These are phyloP conservation scores for Flexamia atlantica DNA, from an alignment of 2,888 invertebrate genomes.

Conservation along the genomic window DNA sequence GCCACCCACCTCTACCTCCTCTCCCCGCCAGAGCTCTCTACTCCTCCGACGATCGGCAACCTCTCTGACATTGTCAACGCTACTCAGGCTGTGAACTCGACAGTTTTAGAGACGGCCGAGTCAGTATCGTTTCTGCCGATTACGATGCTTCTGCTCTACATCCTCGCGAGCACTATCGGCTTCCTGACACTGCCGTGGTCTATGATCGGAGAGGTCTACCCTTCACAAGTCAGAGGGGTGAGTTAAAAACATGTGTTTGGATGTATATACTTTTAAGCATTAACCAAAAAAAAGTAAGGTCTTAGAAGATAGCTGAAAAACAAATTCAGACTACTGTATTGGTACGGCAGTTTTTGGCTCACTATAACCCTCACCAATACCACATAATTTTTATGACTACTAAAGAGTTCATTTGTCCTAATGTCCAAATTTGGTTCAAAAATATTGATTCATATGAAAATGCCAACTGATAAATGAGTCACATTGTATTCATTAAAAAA, in stretches of 20 bases:
- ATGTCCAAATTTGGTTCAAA: no score
- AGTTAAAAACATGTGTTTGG: slow-evolving; percentile 51
- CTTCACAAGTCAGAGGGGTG: slow-evolving; percentile 76
- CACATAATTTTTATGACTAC: no score
- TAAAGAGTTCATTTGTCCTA: no score
- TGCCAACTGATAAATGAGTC: no score
- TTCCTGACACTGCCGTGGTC: slow-evolving; percentile 79
- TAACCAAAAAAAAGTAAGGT: no score
- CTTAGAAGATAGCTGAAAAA: no score
- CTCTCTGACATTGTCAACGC: slow-evolving; percentile 37
- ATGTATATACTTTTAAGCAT: no score
- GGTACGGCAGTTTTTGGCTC: no score
- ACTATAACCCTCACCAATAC: no score
- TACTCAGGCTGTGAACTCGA: slow-evolving; percentile 7
- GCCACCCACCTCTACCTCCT: slow-evolving; percentile 62
- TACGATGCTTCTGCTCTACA: slow-evolving; percentile 68
- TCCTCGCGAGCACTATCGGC: slow-evolving; percentile 76
- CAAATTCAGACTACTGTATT: no score
- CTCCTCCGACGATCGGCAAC: background rate
- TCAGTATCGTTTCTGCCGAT: slow-evolving; percentile 67
- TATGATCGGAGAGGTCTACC: slow-evolving; percentile 78
- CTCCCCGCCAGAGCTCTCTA: slow-evolving; percentile 20
- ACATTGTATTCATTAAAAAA: no score
- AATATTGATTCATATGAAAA: no score
- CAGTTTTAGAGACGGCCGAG: background rate